phyloP scores from a whole-genome alignment of 37 sponge, comb jelly and placozoan species.

The Bolinopsis microptera region DNA sequence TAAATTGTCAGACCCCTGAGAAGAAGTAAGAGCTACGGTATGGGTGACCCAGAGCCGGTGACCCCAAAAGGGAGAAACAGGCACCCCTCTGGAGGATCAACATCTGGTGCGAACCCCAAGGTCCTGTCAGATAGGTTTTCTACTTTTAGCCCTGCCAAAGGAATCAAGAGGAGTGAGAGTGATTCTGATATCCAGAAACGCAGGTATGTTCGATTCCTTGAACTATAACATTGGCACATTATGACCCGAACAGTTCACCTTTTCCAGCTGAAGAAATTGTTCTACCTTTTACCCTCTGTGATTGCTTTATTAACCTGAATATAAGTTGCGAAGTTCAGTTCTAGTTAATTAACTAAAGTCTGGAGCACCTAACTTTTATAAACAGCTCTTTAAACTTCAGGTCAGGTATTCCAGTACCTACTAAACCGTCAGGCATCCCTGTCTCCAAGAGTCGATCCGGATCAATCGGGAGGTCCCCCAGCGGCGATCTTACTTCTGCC shows the following conservation, averaged over 20 bases:
- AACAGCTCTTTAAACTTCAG: too few species aligned
- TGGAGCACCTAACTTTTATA: too few species aligned
- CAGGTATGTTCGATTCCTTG: too few species aligned
- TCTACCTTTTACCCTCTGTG: too few species aligned
- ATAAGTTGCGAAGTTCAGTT: too few species aligned
- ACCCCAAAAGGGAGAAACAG: background rate
- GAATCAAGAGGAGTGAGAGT: constrained; percentile 50
- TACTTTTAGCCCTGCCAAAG: constrained; percentile 30
- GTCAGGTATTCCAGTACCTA: background rate
- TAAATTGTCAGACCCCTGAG: constrained; percentile 35
- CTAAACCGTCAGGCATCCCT: background rate
- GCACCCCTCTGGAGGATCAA: background rate
- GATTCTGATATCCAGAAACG: constrained; percentile 26
- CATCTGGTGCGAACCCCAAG: background rate
- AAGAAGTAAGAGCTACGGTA: constrained; percentile 17
- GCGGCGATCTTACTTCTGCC: background rate
- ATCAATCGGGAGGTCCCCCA: background rate
- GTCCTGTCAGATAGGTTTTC: constrained; percentile 53
- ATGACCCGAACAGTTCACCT: too few species aligned
- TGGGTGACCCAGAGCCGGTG: background rate
- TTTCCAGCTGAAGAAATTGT: too few species aligned
- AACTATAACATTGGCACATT: too few species aligned
- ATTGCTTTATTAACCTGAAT: too few species aligned
- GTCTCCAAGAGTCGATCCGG: background rate
- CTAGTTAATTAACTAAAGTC: too few species aligned